Evolutionary conservation across 2,113 vertebrate species (phyloP).

Genomic region (Erythrocebus patas): DNA sequence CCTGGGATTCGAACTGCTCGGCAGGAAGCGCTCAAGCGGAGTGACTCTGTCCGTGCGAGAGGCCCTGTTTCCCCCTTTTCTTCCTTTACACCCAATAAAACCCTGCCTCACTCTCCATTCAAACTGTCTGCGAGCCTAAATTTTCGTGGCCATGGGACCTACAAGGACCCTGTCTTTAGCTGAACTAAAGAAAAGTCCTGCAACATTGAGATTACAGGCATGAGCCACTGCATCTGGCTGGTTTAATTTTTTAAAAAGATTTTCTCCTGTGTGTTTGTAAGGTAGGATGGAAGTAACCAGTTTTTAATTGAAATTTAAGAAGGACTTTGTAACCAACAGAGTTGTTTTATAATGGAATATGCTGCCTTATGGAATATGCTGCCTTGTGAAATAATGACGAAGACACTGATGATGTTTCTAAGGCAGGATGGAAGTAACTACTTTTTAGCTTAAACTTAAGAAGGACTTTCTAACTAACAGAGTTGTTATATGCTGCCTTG

Average conservation of each 20-base stretch:
- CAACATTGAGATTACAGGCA: too few species aligned
- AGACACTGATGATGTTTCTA: not conserved
- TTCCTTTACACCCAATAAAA: too few species aligned
- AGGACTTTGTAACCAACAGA: not conserved
- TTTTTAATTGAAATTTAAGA: not conserved
- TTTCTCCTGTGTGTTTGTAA: not conserved
- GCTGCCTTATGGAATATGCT: not conserved
- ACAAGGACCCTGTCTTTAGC: too few species aligned
- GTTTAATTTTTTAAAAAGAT: not conserved
- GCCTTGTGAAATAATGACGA: not conserved
- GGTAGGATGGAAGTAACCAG: not conserved
- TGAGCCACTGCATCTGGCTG: too few species aligned
- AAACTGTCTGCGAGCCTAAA: too few species aligned
- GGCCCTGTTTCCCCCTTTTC: too few species aligned
- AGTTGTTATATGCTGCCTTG: not conserved
- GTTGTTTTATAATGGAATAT: not conserved
- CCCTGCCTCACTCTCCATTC: too few species aligned
- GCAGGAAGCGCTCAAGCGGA: too few species aligned
- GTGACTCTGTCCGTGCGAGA: too few species aligned
- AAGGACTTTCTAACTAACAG: not conserved
- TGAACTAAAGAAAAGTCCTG: too few species aligned
- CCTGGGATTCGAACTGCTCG: too few species aligned
- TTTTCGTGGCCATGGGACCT: too few species aligned
- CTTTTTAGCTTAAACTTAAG: not conserved
- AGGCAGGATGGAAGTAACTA: not conserved